Percentiles rank a stretch among this genome's conserved stretches.
These are phyloP conservation scores for Tupaia tana DNA, from an alignment of 2,113 vertebrate genomes.

Conservation along the genomic window DNA sequence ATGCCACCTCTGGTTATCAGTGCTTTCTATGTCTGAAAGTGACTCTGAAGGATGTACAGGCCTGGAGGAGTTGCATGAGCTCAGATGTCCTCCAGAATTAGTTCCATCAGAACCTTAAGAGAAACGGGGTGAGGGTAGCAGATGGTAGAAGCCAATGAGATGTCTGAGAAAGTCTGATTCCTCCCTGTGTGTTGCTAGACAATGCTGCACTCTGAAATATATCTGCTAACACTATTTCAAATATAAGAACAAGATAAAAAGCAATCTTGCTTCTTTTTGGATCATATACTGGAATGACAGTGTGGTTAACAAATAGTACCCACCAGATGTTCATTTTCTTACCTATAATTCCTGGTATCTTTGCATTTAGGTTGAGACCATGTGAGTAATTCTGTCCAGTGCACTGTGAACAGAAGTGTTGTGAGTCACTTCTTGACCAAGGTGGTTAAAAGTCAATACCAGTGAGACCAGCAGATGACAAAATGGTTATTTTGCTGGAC, in stretches of 20 bases:
- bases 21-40: not conserved
- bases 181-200: not conserved
- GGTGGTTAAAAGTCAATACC: not conserved
- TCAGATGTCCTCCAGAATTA: not conserved
- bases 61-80: not conserved
- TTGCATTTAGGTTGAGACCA: not conserved
- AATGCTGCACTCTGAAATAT: not conserved
- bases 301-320: not conserved
- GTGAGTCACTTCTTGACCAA: not conserved
- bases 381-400: not conserved
- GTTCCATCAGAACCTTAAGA: not conserved
- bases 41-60: not conserved
- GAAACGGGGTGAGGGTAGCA: not conserved
- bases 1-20: not conserved
- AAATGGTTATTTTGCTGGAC: too few relatives aligned
- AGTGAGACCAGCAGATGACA: too few relatives aligned
- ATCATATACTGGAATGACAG: not conserved
- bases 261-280: not conserved
- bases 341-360: not conserved
- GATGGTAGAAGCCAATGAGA: not conserved
- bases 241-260: not conserved
- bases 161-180: not conserved
- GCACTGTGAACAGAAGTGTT: not conserved
- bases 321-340: not conserved
- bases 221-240: not conserved